Evolutionary conservation across 2,113 vertebrate genomes (phyloP).

Genomic region (Jaculus jaculus): DNA sequence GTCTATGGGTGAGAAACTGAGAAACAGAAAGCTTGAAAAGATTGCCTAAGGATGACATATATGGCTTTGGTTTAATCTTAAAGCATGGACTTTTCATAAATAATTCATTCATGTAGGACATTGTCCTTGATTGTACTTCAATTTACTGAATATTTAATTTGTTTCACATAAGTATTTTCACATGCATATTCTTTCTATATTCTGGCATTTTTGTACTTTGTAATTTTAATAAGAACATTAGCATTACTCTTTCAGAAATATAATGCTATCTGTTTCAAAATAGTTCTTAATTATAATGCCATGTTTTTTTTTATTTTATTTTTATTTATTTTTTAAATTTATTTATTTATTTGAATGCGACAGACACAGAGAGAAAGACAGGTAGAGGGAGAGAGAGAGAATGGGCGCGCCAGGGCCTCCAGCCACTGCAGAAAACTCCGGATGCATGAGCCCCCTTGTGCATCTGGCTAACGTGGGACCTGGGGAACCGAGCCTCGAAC

Average conservation of each 20-base stretch:
- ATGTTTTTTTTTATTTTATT: too few relatives aligned
- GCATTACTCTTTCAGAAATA: conserved; percentile 59
- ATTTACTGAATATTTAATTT: conserved; percentile 49
- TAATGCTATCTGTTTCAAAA: conserved; percentile 61
- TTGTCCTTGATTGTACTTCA: conserved; percentile 36
- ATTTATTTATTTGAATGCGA: too few relatives aligned
- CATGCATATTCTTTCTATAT: conserved; percentile 40
- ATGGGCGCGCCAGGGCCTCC: too few relatives aligned
- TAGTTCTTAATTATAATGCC: conserved; percentile 65
- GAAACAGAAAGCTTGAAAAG: neutral
- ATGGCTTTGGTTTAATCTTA: conserved; percentile 20
- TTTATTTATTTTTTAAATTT: too few relatives aligned
- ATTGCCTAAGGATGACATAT: neutral
- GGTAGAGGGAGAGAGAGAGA: too few relatives aligned
- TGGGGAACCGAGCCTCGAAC: too few relatives aligned
- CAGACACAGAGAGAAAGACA: too few relatives aligned
- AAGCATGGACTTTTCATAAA: conserved; percentile 49
- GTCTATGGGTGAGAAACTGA: neutral
- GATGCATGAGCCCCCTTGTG: too few relatives aligned
- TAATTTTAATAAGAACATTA: conserved; percentile 69
- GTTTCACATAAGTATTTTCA: conserved; percentile 47
- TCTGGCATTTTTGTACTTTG: conserved; percentile 31
- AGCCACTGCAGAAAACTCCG: too few relatives aligned
- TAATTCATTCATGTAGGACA: conserved; percentile 45
- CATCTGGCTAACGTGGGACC: too few relatives aligned